phyloP scores from a whole-genome alignment of 2,797 vertebrate species.

The Psittacula echo region DNA sequence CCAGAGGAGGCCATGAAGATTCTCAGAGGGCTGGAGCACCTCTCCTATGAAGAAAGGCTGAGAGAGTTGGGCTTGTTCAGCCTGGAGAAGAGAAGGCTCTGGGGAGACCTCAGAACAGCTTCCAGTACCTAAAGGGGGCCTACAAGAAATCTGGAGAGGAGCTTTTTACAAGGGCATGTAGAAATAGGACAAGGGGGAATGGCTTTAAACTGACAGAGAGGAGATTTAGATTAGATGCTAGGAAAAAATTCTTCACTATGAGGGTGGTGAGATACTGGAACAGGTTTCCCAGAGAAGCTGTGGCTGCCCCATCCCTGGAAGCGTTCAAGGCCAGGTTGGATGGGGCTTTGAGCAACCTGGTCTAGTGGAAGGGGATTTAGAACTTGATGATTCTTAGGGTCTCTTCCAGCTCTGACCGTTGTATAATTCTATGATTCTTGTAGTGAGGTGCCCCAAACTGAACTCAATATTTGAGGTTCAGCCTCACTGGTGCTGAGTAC shows the following conservation, averaged over 20 bases:
- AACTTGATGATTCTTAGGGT: background rate
- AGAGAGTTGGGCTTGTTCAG: background rate
- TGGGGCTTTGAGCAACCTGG: background rate
- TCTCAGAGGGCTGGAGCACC: background rate
- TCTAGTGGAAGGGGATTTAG: background rate
- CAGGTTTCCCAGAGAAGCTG: background rate
- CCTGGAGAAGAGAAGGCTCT: background rate
- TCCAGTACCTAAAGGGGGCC: background rate
- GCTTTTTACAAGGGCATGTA: background rate
- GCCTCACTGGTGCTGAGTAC: background rate
- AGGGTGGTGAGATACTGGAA: background rate
- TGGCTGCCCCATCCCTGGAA: background rate
- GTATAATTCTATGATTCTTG: background rate
- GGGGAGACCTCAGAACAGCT: background rate
- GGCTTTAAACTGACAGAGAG: background rate
- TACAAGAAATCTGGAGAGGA: background rate
- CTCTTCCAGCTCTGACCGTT: background rate
- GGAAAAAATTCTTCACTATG: background rate
- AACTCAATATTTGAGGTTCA: accelerated
- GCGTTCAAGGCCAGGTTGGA: background rate
- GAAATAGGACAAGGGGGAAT: background rate
- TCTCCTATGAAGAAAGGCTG: background rate
- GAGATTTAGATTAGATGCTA: background rate
- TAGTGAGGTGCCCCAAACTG: background rate
- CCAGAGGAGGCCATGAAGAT: background rate